phyloP scores from a whole-genome alignment of 92 coral and sea anemone species.

The Zoanthus sansibaricus region DNA sequence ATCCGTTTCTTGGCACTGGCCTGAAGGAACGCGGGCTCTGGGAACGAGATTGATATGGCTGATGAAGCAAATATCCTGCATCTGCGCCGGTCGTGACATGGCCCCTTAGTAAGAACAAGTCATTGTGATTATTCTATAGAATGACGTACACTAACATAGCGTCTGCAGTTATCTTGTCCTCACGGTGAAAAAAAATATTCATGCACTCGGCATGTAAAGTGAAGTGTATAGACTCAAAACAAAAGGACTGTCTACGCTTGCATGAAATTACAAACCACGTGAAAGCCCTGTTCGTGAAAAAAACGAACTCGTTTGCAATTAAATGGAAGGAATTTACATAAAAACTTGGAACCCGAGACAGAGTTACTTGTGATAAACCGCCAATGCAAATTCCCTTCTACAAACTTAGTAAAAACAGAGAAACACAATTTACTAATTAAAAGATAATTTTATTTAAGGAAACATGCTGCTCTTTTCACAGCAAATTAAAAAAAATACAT shows the following conservation, averaged over 20 bases:
- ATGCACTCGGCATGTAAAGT: not conserved
- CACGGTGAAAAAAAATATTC: not conserved
- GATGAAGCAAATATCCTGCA: no score
- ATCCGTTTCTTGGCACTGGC: no score
- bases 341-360: constrained; percentile 1
- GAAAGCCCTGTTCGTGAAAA: not conserved
- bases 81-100: no score
- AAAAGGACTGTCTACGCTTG: no score
- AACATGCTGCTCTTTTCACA: no score
- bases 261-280: not conserved
- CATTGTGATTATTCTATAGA: not conserved
- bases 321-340: not conserved
- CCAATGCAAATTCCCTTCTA: not conserved
- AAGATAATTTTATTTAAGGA: no score
- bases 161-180: not conserved
- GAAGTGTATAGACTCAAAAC: not conserved
- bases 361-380: constrained; percentile 16
- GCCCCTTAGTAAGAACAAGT: not conserved
- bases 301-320: not conserved
- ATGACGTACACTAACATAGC: not conserved
- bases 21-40: no score
- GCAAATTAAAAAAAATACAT: no score
- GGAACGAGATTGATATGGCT: no score
- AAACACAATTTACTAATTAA: no score
- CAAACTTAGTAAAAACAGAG: no score